phyloP scores from a whole-genome alignment of 2,797 vertebrate genomes.

The Poecilia gillii region DNA sequence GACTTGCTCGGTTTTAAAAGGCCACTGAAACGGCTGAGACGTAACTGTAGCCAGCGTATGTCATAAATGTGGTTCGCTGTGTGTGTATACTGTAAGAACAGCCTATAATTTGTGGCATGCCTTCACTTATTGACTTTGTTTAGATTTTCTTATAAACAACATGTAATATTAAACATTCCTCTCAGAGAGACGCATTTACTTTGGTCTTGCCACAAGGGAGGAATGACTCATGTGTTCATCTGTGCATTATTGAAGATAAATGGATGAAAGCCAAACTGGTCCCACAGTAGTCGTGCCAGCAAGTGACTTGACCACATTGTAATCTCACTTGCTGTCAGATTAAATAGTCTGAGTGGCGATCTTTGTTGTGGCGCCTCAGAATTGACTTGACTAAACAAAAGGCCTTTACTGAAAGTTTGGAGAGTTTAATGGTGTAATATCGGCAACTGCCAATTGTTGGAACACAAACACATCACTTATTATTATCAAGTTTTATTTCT shows the following conservation, averaged over 20 bases:
- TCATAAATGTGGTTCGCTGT: conserved; percentile 29
- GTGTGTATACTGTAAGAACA: conserved; percentile 1
- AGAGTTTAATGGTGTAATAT: conserved; percentile 31
- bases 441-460: conserved; percentile 19
- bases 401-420: conserved; percentile 47
- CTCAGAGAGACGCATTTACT: conserved; percentile 19
- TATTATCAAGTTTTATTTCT: conserved; percentile 18
- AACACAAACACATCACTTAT: conserved; percentile 17
- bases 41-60: conserved; percentile 7
- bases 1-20: conserved; percentile 8
- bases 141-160: conserved; percentile 28
- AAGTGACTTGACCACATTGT: conserved; percentile 26
- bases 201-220: conserved; percentile 39
- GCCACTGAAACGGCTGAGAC: conserved; percentile 18
- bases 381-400: conserved; percentile 48
- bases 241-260: conserved; percentile 38
- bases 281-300: conserved; percentile 37
- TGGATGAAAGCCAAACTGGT: conserved; percentile 24
- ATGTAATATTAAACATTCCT: conserved; percentile 35
- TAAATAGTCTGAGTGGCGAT: conserved; percentile 23
- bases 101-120: conserved; percentile 45
- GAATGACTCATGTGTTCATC: conserved; percentile 40
- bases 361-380: conserved; percentile 36
- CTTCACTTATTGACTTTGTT: conserved; percentile 30
- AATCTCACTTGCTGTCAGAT: conserved; percentile 43